These are phyloP conservation scores for Microhierax caerulescens DNA, from an alignment of 2,797 vertebrate genomes.

Conservation along the genomic window DNA sequence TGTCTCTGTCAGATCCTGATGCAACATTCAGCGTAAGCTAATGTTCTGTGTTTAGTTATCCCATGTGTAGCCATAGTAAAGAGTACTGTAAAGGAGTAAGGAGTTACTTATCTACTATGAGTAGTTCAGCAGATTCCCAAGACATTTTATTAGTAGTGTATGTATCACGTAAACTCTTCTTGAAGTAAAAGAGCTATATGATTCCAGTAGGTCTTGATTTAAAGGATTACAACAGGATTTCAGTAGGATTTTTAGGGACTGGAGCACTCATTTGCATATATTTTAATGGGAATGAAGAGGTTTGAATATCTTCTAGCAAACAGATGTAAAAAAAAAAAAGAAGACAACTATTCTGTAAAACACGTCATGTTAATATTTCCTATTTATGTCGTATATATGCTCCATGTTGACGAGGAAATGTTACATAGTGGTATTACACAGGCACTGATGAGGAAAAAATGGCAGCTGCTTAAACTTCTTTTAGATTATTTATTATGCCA, in stretches of 20 bases:
- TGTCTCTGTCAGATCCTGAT: conserved; percentile 84
- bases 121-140: not conserved
- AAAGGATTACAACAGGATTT: not conserved
- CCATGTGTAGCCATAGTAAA: not conserved
- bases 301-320: not conserved
- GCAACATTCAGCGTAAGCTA: conserved; percentile 85
- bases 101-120: not conserved
- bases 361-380: not conserved
- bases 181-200: not conserved
- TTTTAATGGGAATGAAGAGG: not conserved
- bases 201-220: not conserved
- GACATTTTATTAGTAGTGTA: not conserved
- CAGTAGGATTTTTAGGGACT: not conserved
- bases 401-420: not conserved
- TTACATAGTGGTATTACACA: not conserved
- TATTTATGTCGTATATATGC: not conserved
- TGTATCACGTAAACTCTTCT: not conserved
- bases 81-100: not conserved
- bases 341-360: not conserved
- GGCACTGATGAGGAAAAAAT: not conserved
- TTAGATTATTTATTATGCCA: not conserved
- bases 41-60: not conserved
- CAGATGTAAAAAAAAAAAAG: accelerated
- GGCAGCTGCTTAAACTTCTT: not conserved
- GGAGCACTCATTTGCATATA: not conserved